Evolutionary conservation across 1,140 invertebrate genomes (phyloP), one percentile per base, ranked within the genome.

Genomic region (Drosophila trapezifrons): DNA sequence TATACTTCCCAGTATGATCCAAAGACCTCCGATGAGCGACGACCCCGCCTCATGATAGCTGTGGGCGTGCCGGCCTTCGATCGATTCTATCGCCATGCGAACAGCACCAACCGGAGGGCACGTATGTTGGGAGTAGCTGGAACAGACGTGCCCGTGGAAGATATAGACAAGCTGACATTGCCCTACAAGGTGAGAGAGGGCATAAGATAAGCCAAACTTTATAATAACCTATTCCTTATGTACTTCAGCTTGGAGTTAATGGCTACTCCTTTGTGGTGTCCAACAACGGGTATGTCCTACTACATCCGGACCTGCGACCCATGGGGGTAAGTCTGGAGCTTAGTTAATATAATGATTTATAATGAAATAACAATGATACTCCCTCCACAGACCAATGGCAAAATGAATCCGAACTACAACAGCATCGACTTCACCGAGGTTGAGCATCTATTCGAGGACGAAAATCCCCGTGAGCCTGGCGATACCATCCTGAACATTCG

Each of bases 391-490:
- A 80, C 77, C 40, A 92, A 74, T 91, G 96, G 95, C 94, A 94
- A 83, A 46, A 92, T 98, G 22, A 98, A 98, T 93, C 94, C 96
- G n/a, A 98, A 98, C 91, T 99, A 98, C 92, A 98, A 99, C 92
- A 99, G 97, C 85, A 95, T 99, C 22, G 98, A 99, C 93, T 94
- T 99, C n/a, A 96, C 96, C 0, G 98, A 99, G 93, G 96, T 99
- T 15, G 98, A 99, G 92, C 95, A 98, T 67, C 93, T 96, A 7
- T 95, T 97, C 76, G 95, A 96, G 76, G 94, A 95, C 47, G 35
- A 70, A 17, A 62, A 51, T 20, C 91, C 93, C 0, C 85, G 93
- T 4, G 85, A 94, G 73, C 82, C 93, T 2, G 94, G 92, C 64
- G 91, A 93, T 64, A 93, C 93, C 67, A 94, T 92, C 80, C 93